Evolutionary conservation across 2,888 invertebrate species (phyloP).

Genomic region (Uloborus plumipes): DNA sequence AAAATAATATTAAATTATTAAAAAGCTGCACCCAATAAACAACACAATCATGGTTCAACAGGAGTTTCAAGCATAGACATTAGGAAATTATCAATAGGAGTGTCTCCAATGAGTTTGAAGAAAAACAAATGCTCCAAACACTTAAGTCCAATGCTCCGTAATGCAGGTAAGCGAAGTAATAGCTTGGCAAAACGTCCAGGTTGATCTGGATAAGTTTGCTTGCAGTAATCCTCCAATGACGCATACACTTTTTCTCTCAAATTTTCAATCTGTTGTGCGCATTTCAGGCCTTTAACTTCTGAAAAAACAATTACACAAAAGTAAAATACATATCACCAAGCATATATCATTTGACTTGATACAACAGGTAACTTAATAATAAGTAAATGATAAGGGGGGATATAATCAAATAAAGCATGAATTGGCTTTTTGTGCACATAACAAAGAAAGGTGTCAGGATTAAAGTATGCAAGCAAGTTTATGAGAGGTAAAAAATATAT

Average conservation of each 20-base stretch:
- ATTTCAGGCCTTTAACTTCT: slow-evolving; percentile 91
- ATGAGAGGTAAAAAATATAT: no score
- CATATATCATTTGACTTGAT: no score
- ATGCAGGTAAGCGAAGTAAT: slow-evolving; percentile 87
- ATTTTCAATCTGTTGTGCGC: slow-evolving; percentile 84
- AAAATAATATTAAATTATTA: no score
- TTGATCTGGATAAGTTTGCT: slow-evolving; percentile 88
- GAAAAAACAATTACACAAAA: slow-evolving; percentile 68
- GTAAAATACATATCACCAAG: no score
- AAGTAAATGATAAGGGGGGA: no score
- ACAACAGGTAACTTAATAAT: no score
- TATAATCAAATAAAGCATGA: no score
- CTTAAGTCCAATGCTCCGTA: slow-evolving; percentile 92
- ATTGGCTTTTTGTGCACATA: no score
- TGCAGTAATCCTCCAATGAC: slow-evolving; percentile 94
- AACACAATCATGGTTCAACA: slow-evolving; percentile 38
- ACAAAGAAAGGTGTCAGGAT: no score
- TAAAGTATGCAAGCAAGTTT: no score
- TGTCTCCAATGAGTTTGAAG: slow-evolving; percentile 90
- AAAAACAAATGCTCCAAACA: slow-evolving; percentile 95
- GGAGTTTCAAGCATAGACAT: slow-evolving; percentile 81
- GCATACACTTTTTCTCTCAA: slow-evolving; percentile 95
- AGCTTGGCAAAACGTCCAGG: slow-evolving; percentile 96
- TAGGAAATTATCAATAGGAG: slow-evolving; percentile 86
- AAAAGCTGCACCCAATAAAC: no score